phyloP scores from a whole-genome alignment of 2,113 vertebrate genomes.

The Phrynosoma blainvillii region DNA sequence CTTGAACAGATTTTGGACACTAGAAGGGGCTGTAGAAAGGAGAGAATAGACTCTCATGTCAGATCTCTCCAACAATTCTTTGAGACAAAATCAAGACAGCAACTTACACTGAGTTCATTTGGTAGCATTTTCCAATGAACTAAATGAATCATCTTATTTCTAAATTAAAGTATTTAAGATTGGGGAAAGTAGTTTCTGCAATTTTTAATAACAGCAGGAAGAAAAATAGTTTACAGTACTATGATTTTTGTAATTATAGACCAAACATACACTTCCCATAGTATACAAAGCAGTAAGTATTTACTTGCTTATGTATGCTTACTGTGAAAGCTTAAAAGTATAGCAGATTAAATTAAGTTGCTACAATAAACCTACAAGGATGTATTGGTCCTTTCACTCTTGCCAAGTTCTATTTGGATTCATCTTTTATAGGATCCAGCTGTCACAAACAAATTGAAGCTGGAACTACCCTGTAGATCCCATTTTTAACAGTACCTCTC shows the following conservation, averaged over 20 bases:
- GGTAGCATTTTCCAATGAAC: neutral
- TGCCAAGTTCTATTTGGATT: constrained; percentile 1
- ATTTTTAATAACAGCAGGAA: neutral
- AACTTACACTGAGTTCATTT: neutral
- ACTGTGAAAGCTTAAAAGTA: neutral
- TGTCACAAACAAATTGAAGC: constrained; percentile 6
- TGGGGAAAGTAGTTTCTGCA: constrained; percentile 5
- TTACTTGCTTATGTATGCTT: neutral
- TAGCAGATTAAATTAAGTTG: constrained; percentile 2
- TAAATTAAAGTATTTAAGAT: neutral
- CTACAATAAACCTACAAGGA: neutral
- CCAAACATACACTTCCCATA: neutral
- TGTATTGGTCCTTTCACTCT: neutral
- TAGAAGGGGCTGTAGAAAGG: neutral
- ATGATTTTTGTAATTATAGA: constrained; percentile 10
- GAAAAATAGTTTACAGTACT: constrained; percentile 1
- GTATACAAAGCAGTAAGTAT: neutral
- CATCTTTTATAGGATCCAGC: neutral
- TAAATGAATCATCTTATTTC: neutral
- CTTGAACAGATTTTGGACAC: neutral
- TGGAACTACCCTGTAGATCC: constrained; percentile 44
- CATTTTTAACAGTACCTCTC: constrained; percentile 20
- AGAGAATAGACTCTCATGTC: neutral
- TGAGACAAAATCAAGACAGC: neutral
- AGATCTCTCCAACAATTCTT: neutral